Percentiles rank a stretch among this genome's conserved stretches.
These are phyloP conservation scores for Poecile atricapillus DNA, from an alignment of 2,113 vertebrate genomes.

Conservation along the genomic window DNA sequence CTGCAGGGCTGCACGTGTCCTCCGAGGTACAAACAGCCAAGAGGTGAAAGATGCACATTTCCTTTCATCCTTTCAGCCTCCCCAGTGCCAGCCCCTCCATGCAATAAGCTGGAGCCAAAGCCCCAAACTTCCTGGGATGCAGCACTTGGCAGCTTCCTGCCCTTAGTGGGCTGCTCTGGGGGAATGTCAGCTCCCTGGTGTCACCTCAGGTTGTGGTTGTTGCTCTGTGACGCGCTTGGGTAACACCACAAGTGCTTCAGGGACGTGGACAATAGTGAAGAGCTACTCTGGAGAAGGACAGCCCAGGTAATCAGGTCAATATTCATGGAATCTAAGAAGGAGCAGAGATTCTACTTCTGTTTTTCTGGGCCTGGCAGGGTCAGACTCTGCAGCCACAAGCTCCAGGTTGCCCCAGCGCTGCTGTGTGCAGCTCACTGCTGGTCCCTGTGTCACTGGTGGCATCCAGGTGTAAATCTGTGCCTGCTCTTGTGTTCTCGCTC, in stretches of 20 bases:
- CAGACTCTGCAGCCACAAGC: fast-evolving
- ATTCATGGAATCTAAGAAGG: background rate
- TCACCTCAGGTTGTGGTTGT: background rate
- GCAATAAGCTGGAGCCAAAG: background rate
- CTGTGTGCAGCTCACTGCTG: background rate
- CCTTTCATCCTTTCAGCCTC: background rate
- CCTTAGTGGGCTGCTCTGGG: background rate
- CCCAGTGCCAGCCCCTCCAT: background rate
- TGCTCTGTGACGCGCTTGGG: background rate
- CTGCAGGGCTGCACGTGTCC: background rate
- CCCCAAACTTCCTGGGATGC: background rate
- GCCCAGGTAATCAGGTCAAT: background rate
- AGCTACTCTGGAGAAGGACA: background rate
- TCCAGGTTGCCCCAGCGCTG: background rate
- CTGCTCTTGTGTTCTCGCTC: background rate
- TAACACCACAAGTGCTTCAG: background rate
- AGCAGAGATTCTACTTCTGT: background rate
- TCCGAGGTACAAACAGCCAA: fast-evolving
- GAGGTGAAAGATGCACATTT: background rate
- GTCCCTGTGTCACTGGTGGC: background rate
- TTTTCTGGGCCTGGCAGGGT: background rate
- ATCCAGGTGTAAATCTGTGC: background rate
- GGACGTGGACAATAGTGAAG: background rate
- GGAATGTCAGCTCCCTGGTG: background rate
- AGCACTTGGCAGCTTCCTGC: background rate